Conservation (phyloP, 2,113 vertebrate genomes). For the Coracopsis vasa region DNA sequence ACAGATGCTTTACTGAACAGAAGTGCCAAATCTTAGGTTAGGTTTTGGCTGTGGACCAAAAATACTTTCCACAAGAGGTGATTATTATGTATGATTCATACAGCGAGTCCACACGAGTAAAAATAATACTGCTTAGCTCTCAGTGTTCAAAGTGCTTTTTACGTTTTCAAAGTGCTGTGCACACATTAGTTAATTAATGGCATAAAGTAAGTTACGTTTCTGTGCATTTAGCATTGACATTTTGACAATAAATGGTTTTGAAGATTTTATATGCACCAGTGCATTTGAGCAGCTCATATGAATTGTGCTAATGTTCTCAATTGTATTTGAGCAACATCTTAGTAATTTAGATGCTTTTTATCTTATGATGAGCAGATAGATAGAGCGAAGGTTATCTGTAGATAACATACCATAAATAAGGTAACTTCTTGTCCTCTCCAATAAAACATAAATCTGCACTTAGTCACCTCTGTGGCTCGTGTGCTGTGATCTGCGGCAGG, state of each 20-base stretch:
- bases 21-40: conserved; percentile 36
- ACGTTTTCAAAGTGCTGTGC: conserved; percentile 45
- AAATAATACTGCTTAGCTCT: conserved; percentile 50
- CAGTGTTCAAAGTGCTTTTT: conserved; percentile 44
- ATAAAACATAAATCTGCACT: conserved; percentile 20
- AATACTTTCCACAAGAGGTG: conserved; percentile 29
- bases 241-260: conserved; percentile 57
- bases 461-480: conserved; percentile 8
- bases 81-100: conserved; percentile 47
- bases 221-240: conserved; percentile 47
- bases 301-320: conserved; percentile 53
- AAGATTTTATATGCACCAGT: conserved; percentile 21
- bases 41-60: conserved; percentile 35
- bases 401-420: conserved; percentile 3
- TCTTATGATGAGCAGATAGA: neutral
- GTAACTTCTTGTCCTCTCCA: conserved; percentile 8
- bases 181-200: conserved; percentile 59
- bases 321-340: conserved; percentile 23
- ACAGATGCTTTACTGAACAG: neutral
- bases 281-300: conserved; percentile 44
- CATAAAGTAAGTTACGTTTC: conserved; percentile 57
- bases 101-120: conserved; percentile 20
- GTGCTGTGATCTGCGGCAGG: conserved; percentile 3
- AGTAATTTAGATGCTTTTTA: conserved; percentile 49
- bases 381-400: neutral